Conservation (phyloP, 1,140 invertebrate genomes). For the Drosophila orena region DNA sequence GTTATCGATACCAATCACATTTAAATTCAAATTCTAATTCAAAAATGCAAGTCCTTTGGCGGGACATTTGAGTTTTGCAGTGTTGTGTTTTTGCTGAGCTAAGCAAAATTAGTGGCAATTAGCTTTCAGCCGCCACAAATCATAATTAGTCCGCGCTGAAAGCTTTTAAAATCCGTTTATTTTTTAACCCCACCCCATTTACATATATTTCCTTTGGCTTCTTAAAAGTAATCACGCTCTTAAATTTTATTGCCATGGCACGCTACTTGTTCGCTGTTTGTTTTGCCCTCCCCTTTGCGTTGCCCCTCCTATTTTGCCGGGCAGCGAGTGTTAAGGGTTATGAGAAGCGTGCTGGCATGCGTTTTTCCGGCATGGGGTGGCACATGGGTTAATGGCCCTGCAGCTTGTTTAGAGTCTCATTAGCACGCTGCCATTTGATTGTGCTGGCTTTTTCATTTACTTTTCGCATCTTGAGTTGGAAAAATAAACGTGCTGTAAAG, state of each 20-base stretch:
- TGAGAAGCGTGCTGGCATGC: constrained; percentile 39
- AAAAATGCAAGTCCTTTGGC: not conserved
- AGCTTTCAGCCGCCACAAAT: constrained; percentile 65
- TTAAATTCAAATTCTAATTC: constrained; percentile 12
- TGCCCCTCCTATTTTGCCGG: constrained; percentile 17
- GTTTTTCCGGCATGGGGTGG: constrained; percentile 16
- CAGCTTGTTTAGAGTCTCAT: constrained; percentile 77
- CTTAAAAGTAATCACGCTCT: constrained; percentile 71
- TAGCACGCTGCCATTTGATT: constrained; percentile 53
- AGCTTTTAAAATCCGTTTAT: constrained; percentile 26
- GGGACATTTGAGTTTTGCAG: not conserved
- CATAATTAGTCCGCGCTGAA: constrained; percentile 59
- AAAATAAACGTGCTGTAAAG: constrained; percentile 3
- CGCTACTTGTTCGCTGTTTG: constrained; percentile 57
- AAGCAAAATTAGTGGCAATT: constrained; percentile 67
- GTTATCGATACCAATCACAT: constrained; percentile 22
- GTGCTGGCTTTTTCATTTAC: constrained; percentile 12
- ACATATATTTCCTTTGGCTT: constrained; percentile 19
- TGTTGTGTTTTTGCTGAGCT: constrained; percentile 21
- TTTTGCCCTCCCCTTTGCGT: constrained; percentile 11
- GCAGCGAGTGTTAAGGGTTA: constrained; percentile 26
- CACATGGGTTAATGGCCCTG: constrained; percentile 29
- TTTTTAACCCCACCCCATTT: not conserved
- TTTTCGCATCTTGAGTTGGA: not conserved
- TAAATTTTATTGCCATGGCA: constrained; percentile 69